phyloP scores from a whole-genome alignment of 2,888 invertebrate genomes.

The Mamestra brassicae region DNA sequence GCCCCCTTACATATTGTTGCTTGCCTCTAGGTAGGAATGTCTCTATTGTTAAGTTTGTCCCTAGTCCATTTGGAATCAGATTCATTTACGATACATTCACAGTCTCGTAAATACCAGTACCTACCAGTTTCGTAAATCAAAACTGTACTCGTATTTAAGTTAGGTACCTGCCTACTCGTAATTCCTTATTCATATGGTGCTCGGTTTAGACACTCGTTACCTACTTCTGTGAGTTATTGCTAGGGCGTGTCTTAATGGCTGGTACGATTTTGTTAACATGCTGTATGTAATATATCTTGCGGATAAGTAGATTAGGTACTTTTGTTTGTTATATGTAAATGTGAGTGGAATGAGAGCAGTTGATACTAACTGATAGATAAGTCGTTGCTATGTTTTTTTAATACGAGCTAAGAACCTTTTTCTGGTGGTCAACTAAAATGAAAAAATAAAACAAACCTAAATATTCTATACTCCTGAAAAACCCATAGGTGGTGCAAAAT shows the following conservation, averaged over 20 bases:
- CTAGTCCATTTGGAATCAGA: too few species aligned
- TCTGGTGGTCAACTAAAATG: too few species aligned
- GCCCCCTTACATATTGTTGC: too few species aligned
- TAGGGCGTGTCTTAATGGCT: constrained; percentile 60
- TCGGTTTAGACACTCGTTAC: constrained; percentile 47
- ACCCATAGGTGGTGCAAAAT: too few species aligned
- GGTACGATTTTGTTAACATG: constrained; percentile 60
- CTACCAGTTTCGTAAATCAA: constrained; percentile 54
- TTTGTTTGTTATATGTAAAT: constrained; percentile 41
- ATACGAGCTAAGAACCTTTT: too few species aligned
- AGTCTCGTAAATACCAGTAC: neutral
- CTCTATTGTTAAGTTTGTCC: too few species aligned
- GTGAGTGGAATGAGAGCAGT: constrained; percentile 4
- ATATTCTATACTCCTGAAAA: too few species aligned
- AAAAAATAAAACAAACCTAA: too few species aligned
- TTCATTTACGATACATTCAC: too few species aligned
- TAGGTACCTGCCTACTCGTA: constrained; percentile 21
- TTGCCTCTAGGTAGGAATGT: too few species aligned
- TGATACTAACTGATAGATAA: neutral
- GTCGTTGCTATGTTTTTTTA: neutral
- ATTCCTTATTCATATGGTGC: constrained; percentile 51
- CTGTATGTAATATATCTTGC: constrained; percentile 42
- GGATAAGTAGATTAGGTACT: constrained; percentile 32
- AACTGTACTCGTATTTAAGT: constrained; percentile 34
- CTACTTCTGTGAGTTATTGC: constrained; percentile 61